These are phyloP conservation scores for Neosilurus hyrtlii DNA, from an alignment of 2,797 vertebrate species.

Conservation along the genomic window DNA sequence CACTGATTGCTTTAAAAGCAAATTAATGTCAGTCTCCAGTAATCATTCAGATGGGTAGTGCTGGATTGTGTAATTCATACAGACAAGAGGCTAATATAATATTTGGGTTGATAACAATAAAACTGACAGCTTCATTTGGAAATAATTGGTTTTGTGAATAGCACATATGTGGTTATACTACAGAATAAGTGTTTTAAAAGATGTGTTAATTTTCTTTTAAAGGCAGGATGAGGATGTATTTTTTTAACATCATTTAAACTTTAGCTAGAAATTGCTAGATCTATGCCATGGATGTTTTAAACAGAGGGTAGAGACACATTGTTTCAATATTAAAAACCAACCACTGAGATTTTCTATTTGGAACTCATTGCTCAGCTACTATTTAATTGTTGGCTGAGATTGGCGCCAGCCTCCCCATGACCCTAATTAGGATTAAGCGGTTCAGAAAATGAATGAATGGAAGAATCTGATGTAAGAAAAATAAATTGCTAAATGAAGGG, in stretches of 20 bases:
- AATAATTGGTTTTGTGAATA: slow-evolving; percentile 13
- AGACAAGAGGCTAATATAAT: background rate
- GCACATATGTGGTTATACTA: slow-evolving; percentile 4
- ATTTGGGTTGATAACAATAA: slow-evolving; percentile 9
- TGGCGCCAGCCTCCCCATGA: too few relatives aligned
- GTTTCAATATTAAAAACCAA: slow-evolving; percentile 17
- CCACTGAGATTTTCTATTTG: slow-evolving; percentile 9
- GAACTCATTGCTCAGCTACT: slow-evolving; percentile 10
- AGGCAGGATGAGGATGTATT: background rate
- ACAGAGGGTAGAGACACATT: background rate
- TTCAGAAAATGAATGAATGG: too few relatives aligned
- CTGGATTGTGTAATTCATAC: slow-evolving; percentile 11
- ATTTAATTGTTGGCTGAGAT: background rate
- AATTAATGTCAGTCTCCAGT: slow-evolving; percentile 2
- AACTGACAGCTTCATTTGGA: background rate
- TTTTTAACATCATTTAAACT: slow-evolving; percentile 15
- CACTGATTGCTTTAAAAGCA: slow-evolving; percentile 16
- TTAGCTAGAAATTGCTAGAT: slow-evolving; percentile 4
- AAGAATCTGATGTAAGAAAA: too few relatives aligned
- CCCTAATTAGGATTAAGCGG: too few relatives aligned
- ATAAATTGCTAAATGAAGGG: too few relatives aligned
- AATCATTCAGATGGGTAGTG: background rate
- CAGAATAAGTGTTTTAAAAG: background rate
- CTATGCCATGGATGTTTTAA: background rate
- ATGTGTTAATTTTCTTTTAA: background rate